Conservation (phyloP, 2,888 invertebrate species). For the Dioctria linearis region DNA sequence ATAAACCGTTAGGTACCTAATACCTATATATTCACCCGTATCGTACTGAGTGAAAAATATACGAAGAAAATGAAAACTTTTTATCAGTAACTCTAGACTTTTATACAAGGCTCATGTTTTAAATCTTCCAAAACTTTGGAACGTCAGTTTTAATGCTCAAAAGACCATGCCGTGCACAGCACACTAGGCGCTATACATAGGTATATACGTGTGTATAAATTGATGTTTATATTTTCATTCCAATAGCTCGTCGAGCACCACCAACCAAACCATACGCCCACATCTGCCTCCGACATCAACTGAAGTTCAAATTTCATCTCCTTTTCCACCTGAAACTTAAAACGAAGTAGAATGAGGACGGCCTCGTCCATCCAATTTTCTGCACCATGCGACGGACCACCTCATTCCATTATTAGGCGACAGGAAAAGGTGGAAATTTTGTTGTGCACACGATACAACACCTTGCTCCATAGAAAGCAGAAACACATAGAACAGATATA, state of each 20-base stretch:
- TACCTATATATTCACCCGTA: too few relatives aligned
- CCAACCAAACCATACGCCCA: constrained; percentile 11
- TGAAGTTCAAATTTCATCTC: constrained; percentile 35
- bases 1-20: neutral
- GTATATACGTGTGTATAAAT: too few relatives aligned
- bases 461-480: constrained; percentile 47
- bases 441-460: constrained; percentile 54
- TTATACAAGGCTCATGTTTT: constrained; percentile 24
- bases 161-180: constrained; percentile 41
- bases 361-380: constrained; percentile 12
- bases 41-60: neutral
- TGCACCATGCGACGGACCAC: constrained; percentile 24
- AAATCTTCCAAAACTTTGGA: constrained; percentile 47
- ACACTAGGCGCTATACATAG: neutral
- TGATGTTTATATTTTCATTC: constrained; percentile 12
- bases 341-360: neutral
- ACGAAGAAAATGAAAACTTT: neutral
- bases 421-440: constrained; percentile 53
- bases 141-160: constrained; percentile 51
- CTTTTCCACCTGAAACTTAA: constrained; percentile 8
- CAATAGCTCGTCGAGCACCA: neutral
- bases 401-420: neutral
- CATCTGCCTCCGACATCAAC: constrained; percentile 1
- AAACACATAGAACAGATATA: neutral
- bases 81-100: constrained; percentile 32